Evolutionary conservation across 2,113 vertebrate genomes (phyloP).

Genomic region (Chloebia gouldiae): DNA sequence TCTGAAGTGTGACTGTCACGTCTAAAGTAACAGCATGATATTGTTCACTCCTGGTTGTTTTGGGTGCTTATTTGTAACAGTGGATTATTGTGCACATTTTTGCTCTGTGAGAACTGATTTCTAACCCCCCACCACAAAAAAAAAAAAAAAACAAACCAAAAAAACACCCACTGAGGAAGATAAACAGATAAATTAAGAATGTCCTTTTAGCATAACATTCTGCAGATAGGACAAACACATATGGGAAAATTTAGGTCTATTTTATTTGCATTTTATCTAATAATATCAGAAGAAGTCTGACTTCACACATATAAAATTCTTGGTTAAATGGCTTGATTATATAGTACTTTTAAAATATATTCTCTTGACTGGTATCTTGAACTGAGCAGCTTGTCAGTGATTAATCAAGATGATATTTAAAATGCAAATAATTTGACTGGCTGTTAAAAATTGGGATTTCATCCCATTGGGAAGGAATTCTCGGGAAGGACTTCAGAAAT

Average conservation of each 20-base stretch:
- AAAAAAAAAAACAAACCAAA: background rate
- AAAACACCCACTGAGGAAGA: background rate
- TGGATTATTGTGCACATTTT: background rate
- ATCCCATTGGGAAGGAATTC: background rate
- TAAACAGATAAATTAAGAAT: background rate
- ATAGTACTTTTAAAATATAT: background rate
- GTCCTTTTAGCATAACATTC: background rate
- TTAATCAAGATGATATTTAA: slow-evolving; percentile 6
- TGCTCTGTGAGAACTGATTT: background rate
- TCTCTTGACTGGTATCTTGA: background rate
- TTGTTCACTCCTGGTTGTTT: slow-evolving; percentile 4
- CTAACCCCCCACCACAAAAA: background rate
- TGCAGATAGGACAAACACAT: background rate
- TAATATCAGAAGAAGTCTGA: background rate
- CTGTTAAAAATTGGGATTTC: slow-evolving; percentile 10
- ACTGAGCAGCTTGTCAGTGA: background rate
- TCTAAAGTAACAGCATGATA: background rate
- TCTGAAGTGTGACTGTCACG: background rate
- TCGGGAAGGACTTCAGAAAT: background rate
- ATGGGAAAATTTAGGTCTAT: background rate
- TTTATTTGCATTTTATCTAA: background rate
- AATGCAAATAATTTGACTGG: slow-evolving; percentile 6
- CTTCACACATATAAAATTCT: slow-evolving; percentile 17
- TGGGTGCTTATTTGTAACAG: background rate
- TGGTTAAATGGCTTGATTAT: slow-evolving; percentile 27